phyloP scores from a whole-genome alignment of 2,113 vertebrate species.

The Artemisiospiza belli region DNA sequence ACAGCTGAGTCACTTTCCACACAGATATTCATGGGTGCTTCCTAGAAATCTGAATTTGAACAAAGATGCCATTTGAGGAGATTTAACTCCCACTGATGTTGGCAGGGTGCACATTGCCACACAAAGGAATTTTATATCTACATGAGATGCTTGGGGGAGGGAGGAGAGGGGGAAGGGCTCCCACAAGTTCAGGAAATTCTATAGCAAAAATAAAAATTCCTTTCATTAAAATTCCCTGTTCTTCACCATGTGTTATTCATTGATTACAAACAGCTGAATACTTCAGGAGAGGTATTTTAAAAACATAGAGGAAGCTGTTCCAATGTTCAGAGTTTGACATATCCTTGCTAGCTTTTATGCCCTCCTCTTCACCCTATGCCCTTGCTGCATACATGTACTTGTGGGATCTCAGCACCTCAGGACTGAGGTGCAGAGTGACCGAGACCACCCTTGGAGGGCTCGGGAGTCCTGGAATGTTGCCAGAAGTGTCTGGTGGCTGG shows the following conservation, averaged over 20 bases:
- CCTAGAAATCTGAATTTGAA: neutral
- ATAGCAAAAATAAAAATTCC: neutral
- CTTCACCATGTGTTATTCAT: neutral
- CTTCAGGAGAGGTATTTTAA: neutral
- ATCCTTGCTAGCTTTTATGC: neutral
- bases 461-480: no score
- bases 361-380: neutral
- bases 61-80: neutral
- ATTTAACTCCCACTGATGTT: neutral
- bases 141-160: neutral
- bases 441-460: no score
- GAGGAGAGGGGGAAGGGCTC: neutral
- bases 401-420: no score
- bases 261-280: neutral
- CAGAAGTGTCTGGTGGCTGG: no score
- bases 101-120: neutral
- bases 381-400: neutral
- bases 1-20: neutral
- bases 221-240: neutral
- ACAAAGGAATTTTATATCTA: neutral
- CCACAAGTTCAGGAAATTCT: neutral
- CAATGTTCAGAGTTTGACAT: neutral
- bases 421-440: no score
- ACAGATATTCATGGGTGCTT: neutral
- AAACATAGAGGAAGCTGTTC: neutral